A percentile compares a stretch with the other conserved stretches of the same genome.
phyloP scores from a whole-genome alignment of 1,140 invertebrate species.

The roundworm (Caenorhabditis elegans) region DNA sequence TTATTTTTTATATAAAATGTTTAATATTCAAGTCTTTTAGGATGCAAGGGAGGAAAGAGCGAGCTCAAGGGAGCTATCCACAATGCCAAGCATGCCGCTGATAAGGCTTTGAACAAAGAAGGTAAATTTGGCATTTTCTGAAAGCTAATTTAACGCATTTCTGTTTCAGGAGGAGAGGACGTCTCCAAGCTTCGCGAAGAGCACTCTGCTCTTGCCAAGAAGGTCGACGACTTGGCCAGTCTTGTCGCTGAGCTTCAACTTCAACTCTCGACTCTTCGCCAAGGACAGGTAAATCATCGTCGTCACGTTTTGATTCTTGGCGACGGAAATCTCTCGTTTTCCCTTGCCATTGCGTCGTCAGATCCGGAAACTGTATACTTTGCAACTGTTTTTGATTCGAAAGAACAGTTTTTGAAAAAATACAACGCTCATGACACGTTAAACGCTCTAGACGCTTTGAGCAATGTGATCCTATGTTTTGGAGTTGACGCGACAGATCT shows the following conservation, averaged over 20 bases:
- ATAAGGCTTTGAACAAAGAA: conserved; percentile 29
- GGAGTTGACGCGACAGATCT: conserved; percentile 55
- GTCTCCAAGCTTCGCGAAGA: not conserved
- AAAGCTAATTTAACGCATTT: too few species aligned
- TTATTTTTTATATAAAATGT: not conserved
- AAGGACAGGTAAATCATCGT: conserved; percentile 13
- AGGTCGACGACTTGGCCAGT: not conserved
- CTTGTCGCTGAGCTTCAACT: not conserved
- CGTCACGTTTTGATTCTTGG: conserved; percentile 52
- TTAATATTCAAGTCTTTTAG: not conserved
- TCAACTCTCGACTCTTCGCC: not conserved
- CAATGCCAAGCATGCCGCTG: conserved; percentile 19
- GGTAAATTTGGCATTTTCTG: too few species aligned
- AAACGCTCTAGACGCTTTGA: conserved; percentile 7
- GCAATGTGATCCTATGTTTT: conserved; percentile 48
- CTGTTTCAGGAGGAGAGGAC: not conserved
- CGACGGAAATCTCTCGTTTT: conserved; percentile 59
- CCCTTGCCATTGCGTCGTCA: conserved; percentile 41
- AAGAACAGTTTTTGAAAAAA: conserved; percentile 47
- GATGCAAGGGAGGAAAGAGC: not conserved
- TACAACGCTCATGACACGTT: conserved; percentile 46
- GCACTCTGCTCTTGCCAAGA: not conserved
- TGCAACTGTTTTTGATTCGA: conserved; percentile 53
- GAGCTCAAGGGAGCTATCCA: conserved; percentile 26
- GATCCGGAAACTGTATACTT: conserved; percentile 38